Conservation (phyloP, 2,113 vertebrate species). For the Corythoichthys intestinalis region DNA sequence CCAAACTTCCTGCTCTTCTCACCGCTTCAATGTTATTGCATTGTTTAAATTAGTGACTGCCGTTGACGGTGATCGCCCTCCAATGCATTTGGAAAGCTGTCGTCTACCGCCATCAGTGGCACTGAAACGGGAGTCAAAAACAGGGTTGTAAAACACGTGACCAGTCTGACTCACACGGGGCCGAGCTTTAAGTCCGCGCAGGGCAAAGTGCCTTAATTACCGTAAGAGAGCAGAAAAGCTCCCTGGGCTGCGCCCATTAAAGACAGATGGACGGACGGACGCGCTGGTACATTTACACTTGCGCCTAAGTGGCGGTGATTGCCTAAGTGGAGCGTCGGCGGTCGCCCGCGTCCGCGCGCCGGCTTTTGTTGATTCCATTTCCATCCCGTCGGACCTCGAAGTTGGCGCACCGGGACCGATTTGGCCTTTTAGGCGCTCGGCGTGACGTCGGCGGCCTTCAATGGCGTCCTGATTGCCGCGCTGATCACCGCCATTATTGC, state of each 20-base stretch:
- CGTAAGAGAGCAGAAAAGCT: slow-evolving; percentile 55
- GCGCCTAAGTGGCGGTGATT: slow-evolving; percentile 71
- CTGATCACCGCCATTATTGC: slow-evolving; percentile 62
- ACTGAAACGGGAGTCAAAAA: neutral
- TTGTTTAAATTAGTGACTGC: too few species aligned
- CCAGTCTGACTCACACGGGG: slow-evolving; percentile 29
- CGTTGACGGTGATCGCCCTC: too few species aligned
- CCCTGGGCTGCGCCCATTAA: slow-evolving; percentile 61
- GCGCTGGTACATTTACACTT: slow-evolving; percentile 23
- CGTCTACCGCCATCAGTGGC: too few species aligned
- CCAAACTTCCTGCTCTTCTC: too few species aligned
- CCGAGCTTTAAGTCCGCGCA: slow-evolving; percentile 49
- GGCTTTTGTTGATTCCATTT: slow-evolving; percentile 65
- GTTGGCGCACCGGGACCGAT: slow-evolving; percentile 65
- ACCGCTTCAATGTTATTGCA: too few species aligned
- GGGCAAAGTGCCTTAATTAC: slow-evolving; percentile 73
- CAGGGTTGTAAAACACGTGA: neutral
- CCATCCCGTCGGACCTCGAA: slow-evolving; percentile 54
- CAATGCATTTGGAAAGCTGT: too few species aligned
- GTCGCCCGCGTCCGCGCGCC: slow-evolving; percentile 29
- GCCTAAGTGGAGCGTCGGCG: slow-evolving; percentile 65
- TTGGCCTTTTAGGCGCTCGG: slow-evolving; percentile 52
- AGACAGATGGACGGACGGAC: slow-evolving; percentile 57
- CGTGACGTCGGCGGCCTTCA: slow-evolving; percentile 31
- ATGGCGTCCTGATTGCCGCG: slow-evolving; percentile 58